Percentiles rank a stretch among this genome's conserved stretches.
phyloP scores from a whole-genome alignment of 2,888 invertebrate species.

The Hyalella azteca region DNA sequence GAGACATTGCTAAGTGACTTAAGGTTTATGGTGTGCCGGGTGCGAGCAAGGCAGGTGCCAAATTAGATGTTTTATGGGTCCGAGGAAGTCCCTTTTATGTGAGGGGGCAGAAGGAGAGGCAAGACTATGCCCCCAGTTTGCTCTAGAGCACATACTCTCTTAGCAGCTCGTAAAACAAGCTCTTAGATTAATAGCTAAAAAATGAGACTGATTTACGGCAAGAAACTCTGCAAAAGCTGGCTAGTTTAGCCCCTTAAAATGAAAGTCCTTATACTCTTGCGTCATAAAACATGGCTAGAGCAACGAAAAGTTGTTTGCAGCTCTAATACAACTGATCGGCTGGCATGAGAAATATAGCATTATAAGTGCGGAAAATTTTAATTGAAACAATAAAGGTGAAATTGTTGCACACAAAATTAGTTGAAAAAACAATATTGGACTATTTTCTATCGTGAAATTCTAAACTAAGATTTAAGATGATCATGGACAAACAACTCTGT shows the following conservation, averaged over 20 bases:
- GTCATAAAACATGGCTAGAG: neutral
- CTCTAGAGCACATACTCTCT: conserved; percentile 32
- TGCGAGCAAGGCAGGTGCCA: conserved; percentile 20
- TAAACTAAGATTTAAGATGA: too few relatives aligned
- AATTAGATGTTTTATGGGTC: conserved; percentile 30
- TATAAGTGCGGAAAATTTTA: too few relatives aligned
- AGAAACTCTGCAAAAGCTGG: conserved; percentile 1
- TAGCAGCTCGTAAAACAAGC: conserved; percentile 37
- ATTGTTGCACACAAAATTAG: too few relatives aligned
- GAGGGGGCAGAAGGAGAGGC: conserved; percentile 34
- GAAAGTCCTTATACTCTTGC: neutral
- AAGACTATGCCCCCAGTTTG: conserved; percentile 32
- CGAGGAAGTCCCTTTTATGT: conserved; percentile 31
- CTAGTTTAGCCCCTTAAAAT: neutral
- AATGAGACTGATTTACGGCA: conserved; percentile 26
- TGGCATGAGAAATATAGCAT: too few relatives aligned
- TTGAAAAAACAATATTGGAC: too few relatives aligned
- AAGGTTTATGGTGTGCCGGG: neutral
- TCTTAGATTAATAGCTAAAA: conserved; percentile 36
- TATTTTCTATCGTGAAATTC: too few relatives aligned
- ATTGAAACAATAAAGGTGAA: too few relatives aligned
- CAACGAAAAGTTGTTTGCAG: too few relatives aligned
- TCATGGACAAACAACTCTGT: too few relatives aligned
- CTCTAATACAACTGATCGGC: too few relatives aligned
- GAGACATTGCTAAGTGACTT: neutral